These are phyloP conservation scores for Sepiola atlantica DNA, from an alignment of 2,888 invertebrate species.

Conservation along the genomic window DNA sequence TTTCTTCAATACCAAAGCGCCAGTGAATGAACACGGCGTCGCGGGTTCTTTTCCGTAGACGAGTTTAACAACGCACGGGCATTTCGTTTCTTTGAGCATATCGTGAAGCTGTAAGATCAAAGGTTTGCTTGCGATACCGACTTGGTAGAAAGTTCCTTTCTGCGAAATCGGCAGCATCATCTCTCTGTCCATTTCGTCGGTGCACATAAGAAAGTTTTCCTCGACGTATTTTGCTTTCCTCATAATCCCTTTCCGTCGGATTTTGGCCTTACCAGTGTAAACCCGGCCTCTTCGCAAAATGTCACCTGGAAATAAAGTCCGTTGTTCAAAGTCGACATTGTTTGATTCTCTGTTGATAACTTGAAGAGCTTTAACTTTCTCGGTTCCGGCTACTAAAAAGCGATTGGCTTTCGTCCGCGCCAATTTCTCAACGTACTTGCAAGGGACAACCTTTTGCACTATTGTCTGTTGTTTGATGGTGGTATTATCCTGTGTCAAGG, in stretches of 20 bases:
- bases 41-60: constrained; percentile 65
- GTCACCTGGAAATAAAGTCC: constrained; percentile 62
- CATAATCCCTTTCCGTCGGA: constrained; percentile 55
- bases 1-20: constrained; percentile 62
- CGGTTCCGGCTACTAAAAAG: constrained; percentile 64
- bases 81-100: constrained; percentile 57
- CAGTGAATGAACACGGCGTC: constrained; percentile 66
- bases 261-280: constrained; percentile 60
- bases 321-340: constrained; percentile 54
- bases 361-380: constrained; percentile 57
- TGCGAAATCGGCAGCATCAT: constrained; percentile 61
- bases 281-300: constrained; percentile 60
- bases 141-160: constrained; percentile 62
- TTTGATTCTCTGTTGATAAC: constrained; percentile 53
- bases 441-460: constrained; percentile 57
- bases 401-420: constrained; percentile 59
- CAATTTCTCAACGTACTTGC: constrained; percentile 58
- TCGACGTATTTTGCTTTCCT: constrained; percentile 57
- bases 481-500: constrained; percentile 57
- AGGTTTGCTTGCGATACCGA: constrained; percentile 54
- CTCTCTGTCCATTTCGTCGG: constrained; percentile 62
- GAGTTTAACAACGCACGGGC: constrained; percentile 64
- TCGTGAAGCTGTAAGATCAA: constrained; percentile 63
- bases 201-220: constrained; percentile 62
- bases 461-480: constrained; percentile 55